A percentile compares a stretch with the other conserved stretches of the same genome.
phyloP scores from a whole-genome alignment of 2,797 vertebrate species.

The Trachops cirrhosus region DNA sequence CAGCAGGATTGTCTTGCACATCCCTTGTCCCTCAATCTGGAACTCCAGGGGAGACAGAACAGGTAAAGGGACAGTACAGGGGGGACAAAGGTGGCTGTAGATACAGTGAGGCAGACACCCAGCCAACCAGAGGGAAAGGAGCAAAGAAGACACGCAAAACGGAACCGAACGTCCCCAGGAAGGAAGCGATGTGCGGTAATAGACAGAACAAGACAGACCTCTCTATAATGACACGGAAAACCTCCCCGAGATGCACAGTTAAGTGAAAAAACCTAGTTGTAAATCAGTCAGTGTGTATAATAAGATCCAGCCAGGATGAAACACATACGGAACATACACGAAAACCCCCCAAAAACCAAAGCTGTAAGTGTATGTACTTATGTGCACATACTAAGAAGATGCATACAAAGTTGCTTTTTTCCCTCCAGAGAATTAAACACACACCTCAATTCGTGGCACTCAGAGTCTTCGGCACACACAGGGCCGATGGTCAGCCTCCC shows the following conservation, averaged over 20 bases:
- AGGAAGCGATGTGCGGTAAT: not conserved
- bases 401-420: too few relatives aligned
- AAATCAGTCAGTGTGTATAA: not conserved
- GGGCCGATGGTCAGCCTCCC: too few relatives aligned
- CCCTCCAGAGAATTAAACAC: not conserved
- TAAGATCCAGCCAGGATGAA: not conserved
- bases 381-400: not conserved
- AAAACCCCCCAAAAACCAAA: not conserved
- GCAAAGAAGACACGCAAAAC: not conserved
- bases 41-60: not conserved
- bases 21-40: not conserved
- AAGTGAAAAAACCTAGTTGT: not conserved
- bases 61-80: not conserved
- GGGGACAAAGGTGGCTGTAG: not conserved
- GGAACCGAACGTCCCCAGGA: too few relatives aligned
- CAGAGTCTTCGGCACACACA: not conserved
- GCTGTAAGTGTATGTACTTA: not conserved
- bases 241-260: not conserved
- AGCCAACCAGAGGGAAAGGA: not conserved
- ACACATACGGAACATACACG: not conserved
- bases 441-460: not conserved
- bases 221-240: not conserved
- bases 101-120: not conserved
- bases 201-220: not conserved
- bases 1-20: not conserved